These are phyloP conservation scores for Chaunax sp. DNA, from an alignment of 2,797 vertebrate species.

Conservation along the genomic window DNA sequence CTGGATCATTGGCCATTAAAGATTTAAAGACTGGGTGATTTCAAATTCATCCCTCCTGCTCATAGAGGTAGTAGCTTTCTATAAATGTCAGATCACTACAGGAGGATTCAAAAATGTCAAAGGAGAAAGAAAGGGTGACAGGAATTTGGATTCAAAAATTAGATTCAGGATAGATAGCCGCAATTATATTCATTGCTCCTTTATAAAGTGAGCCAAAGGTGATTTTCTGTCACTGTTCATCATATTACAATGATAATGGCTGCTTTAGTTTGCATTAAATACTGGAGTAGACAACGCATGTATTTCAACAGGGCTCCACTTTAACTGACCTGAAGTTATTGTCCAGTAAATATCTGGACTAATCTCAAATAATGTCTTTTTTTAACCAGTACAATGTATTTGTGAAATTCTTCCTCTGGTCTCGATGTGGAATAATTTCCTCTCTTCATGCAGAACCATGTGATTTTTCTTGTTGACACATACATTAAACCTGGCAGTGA, in stretches of 20 bases:
- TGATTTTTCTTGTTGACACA: not conserved
- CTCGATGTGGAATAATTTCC: not conserved
- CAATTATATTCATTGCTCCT: too few species aligned
- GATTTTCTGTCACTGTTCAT: not conserved
- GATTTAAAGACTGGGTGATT: constrained; percentile 44
- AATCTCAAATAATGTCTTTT: not conserved
- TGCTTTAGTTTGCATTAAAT: not conserved
- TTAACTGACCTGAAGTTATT: too few species aligned
- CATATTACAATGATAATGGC: too few species aligned
- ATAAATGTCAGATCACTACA: not conserved
- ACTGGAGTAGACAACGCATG: not conserved
- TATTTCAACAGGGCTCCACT: not conserved
- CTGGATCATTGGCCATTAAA: constrained; percentile 34
- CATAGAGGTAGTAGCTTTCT: not conserved
- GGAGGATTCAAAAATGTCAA: not conserved
- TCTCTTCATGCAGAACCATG: not conserved
- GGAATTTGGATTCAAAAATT: not conserved
- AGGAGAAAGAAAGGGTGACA: not conserved
- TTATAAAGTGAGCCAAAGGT: not conserved
- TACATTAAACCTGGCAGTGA: constrained; percentile 2
- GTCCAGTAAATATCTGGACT: too few species aligned
- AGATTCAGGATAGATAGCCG: not conserved
- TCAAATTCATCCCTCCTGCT: constrained; percentile 16
- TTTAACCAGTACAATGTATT: not conserved
- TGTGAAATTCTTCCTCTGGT: not conserved